These are phyloP conservation scores for Chanos chanos DNA, from an alignment of 2,797 vertebrate species.

Conservation along the genomic window DNA sequence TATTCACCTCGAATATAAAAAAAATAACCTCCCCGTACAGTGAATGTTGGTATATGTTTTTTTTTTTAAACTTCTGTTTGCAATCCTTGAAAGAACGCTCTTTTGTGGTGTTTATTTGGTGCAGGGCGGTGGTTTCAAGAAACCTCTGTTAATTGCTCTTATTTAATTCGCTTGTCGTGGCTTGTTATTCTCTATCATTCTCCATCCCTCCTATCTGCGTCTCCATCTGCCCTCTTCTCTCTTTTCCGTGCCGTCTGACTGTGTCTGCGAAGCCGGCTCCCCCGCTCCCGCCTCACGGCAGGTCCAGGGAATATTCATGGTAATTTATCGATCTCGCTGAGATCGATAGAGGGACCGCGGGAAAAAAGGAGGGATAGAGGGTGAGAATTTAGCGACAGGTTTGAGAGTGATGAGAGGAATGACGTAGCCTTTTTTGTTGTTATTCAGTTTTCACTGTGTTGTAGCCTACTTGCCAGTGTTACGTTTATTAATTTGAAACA, in stretches of 20 bases:
- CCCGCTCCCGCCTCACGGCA: slow-evolving; percentile 39
- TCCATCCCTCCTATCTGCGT: not conserved
- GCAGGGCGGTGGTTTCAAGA: slow-evolving; percentile 2
- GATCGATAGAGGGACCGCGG: slow-evolving; percentile 77
- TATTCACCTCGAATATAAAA: not conserved
- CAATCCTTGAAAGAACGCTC: not conserved
- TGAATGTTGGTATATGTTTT: not conserved
- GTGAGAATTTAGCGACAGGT: slow-evolving; percentile 51
- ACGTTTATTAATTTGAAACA: too few species aligned
- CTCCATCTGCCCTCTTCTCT: slow-evolving; percentile 33
- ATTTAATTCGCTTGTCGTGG: slow-evolving; percentile 23
- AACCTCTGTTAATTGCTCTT: slow-evolving; percentile 21
- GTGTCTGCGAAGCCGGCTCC: slow-evolving; percentile 44
- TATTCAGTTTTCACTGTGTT: too few species aligned
- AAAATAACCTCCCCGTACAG: not conserved
- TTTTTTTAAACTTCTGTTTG: slow-evolving; percentile 1
- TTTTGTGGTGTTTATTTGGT: not conserved
- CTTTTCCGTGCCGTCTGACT: slow-evolving; percentile 32
- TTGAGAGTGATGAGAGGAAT: slow-evolving; percentile 14
- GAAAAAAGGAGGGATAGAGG: slow-evolving; percentile 49
- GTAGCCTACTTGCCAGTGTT: too few species aligned
- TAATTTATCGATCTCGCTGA: slow-evolving; percentile 78
- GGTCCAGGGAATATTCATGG: slow-evolving; percentile 76
- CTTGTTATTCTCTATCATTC: slow-evolving; percentile 38
- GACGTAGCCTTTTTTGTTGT: slow-evolving; percentile 13